Conservation (phyloP, 2,113 vertebrate species). For the Bagarius yarrelli region DNA sequence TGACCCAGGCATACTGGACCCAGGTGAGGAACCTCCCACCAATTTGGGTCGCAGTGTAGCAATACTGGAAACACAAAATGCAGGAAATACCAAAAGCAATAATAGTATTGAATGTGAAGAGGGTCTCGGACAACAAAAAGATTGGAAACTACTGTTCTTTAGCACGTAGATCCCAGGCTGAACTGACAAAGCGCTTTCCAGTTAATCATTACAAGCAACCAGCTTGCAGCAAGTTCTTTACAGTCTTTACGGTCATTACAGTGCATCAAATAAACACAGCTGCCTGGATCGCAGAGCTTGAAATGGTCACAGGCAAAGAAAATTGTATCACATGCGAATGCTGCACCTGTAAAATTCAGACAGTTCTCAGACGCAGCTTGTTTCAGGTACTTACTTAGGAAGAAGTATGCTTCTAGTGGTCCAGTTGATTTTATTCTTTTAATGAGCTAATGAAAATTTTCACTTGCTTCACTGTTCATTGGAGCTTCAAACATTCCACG, state of each 20-base stretch:
- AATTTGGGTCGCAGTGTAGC: no score
- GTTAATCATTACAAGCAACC: constrained; percentile 22
- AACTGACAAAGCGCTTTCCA: constrained; percentile 28
- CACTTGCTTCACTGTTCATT: neutral
- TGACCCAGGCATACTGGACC: no score
- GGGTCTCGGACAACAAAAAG: no score
- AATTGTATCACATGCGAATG: neutral
- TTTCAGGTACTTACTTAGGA: neutral
- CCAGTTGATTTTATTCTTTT: neutral
- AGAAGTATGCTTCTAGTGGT: neutral
- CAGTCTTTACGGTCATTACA: neutral
- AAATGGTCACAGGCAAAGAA: neutral
- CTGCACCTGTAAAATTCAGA: neutral
- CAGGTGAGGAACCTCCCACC: no score
- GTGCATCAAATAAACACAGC: constrained; percentile 30
- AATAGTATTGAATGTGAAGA: no score
- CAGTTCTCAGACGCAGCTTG: neutral
- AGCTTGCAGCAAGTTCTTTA: constrained; percentile 19
- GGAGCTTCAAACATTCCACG: neutral
- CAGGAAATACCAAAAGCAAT: no score
- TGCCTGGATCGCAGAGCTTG: neutral
- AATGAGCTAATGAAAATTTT: neutral
- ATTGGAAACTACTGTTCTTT: neutral
- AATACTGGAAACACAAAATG: no score
- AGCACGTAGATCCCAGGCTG: constrained; percentile 12